Evolutionary conservation across 2,113 vertebrate genomes (phyloP).

Genomic region (Sporophila hypoxantha): DNA sequence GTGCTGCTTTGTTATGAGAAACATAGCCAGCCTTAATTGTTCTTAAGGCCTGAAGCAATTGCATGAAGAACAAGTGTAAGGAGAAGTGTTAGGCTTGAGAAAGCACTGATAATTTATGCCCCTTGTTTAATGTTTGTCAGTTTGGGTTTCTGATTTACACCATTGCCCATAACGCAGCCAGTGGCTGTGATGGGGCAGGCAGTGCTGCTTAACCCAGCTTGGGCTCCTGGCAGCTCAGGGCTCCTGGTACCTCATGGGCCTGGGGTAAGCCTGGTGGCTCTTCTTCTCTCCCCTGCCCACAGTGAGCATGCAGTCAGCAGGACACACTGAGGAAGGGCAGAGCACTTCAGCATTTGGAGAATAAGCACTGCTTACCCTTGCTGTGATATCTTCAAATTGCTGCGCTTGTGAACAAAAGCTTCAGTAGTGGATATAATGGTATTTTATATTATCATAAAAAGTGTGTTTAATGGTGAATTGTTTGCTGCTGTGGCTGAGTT

Average conservation of each 20-base stretch:
- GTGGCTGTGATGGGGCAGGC: neutral
- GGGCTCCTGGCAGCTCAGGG: neutral
- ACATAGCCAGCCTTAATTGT: neutral
- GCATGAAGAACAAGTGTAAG: neutral
- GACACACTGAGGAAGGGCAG: neutral
- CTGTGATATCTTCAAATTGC: neutral
- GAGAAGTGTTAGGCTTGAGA: neutral
- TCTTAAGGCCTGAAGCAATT: neutral
- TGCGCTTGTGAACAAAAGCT: neutral
- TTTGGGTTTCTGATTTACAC: neutral
- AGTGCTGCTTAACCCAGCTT: rapidly evolving
- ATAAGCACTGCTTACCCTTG: neutral
- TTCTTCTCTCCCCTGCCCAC: neutral
- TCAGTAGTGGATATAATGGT: neutral
- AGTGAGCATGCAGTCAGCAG: too few relatives aligned
- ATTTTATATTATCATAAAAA: neutral
- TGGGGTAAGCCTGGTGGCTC: neutral
- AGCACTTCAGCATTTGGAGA: neutral
- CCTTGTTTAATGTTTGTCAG: rapidly evolving
- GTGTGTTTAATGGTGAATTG: neutral
- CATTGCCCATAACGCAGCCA: rapidly evolving
- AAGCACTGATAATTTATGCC: neutral
- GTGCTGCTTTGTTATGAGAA: neutral
- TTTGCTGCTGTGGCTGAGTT: neutral
- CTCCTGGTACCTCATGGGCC: rapidly evolving